Evolutionary conservation across 2,113 vertebrate species (phyloP).

Genomic region (Equus przewalskii): DNA sequence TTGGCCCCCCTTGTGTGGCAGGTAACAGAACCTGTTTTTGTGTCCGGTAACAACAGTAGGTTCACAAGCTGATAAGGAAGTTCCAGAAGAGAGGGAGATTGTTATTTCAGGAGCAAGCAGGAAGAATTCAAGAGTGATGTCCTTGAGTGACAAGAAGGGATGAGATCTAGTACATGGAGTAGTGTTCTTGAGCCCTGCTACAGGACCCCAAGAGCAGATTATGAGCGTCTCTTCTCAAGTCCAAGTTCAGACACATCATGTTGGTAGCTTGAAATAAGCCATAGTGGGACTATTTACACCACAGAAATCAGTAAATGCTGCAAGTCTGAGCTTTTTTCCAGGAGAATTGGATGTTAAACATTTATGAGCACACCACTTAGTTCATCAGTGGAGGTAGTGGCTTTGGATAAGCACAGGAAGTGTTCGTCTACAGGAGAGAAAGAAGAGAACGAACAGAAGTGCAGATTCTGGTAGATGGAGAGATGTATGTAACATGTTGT

Average conservation of each 20-base stretch:
- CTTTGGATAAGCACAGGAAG: neutral
- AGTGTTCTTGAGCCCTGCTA: neutral
- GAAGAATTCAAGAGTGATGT: neutral
- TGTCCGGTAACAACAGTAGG: neutral
- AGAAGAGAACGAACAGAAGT: neutral
- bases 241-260: neutral
- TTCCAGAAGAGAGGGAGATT: neutral
- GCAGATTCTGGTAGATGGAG: neutral
- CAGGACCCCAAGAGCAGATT: neutral
- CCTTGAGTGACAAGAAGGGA: neutral
- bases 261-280: neutral
- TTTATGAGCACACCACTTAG: neutral
- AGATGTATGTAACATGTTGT: neutral
- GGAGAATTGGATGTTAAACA: neutral
- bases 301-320: neutral
- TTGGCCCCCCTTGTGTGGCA: too few relatives aligned
- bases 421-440: neutral
- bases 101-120: neutral
- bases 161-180: neutral
- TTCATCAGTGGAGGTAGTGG: neutral
- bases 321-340: neutral
- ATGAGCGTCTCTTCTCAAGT: neutral
- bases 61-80: neutral
- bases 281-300: neutral
- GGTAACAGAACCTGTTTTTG: too few relatives aligned